A percentile compares a stretch with the other conserved stretches of the same genome.
phyloP scores from a whole-genome alignment of 2,888 invertebrate genomes.

The Drosophila nigricruria region DNA sequence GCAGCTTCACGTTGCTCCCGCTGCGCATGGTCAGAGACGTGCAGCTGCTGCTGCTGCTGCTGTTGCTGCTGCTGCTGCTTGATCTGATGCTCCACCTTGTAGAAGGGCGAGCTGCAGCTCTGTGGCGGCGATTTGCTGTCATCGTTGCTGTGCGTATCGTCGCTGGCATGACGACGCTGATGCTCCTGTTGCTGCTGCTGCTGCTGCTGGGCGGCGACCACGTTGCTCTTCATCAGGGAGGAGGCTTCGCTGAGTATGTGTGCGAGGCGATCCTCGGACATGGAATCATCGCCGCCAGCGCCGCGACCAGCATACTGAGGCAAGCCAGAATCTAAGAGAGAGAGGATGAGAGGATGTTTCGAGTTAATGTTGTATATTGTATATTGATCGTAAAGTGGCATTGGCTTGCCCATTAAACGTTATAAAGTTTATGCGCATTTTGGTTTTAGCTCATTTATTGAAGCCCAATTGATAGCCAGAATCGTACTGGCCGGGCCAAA shows the following conservation, averaged over 20 bases:
- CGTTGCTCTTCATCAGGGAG: conserved; percentile 91
- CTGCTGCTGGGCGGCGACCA: conserved; percentile 86
- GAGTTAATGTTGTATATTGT: conserved; percentile 23
- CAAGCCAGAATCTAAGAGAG: conserved; percentile 89
- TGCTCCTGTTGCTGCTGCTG: conserved; percentile 85
- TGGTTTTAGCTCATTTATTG: conserved; percentile 65
- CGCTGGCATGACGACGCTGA: conserved; percentile 82
- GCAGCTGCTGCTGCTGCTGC: conserved; percentile 87
- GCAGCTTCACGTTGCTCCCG: conserved; percentile 84
- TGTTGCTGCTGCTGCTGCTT: conserved; percentile 86
- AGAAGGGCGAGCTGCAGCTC: conserved; percentile 93
- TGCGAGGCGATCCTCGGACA: conserved; percentile 96
- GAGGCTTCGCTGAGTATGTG: conserved; percentile 97
- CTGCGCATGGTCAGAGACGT: conserved; percentile 84
- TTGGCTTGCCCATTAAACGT: conserved; percentile 76
- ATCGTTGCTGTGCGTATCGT: conserved; percentile 91
- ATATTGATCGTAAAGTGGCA: conserved; percentile 74
- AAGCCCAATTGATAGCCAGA: conserved; percentile 50
- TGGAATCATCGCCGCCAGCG: conserved; percentile 90
- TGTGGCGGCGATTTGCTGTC: conserved; percentile 93
- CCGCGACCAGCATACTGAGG: conserved; percentile 92
- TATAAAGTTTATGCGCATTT: conserved; percentile 72
- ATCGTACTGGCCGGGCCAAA: conserved; percentile 9
- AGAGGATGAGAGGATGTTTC: background rate
- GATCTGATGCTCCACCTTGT: conserved; percentile 87